These are phyloP conservation scores for Oncopodura yosiiana DNA, from an alignment of 1,140 invertebrate genomes.

Conservation along the genomic window DNA sequence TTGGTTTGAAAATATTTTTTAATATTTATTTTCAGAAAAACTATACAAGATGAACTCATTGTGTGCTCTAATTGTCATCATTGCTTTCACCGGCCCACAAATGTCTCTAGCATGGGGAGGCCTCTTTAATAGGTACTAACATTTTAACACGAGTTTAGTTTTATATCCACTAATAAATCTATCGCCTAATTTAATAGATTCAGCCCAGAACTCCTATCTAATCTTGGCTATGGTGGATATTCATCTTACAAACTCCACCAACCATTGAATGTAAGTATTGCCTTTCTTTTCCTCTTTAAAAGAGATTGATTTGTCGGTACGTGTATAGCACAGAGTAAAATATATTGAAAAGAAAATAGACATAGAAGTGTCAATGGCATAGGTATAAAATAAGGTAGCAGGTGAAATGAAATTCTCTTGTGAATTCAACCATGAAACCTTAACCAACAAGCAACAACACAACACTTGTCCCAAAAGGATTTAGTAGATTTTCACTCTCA, in stretches of 20 bases:
- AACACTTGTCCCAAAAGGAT: too few relatives aligned
- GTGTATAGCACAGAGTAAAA: too few relatives aligned
- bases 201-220: conserved; percentile 69
- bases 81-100: conserved; percentile 4
- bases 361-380: too few relatives aligned
- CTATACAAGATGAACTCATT: conserved; percentile 22
- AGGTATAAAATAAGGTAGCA: too few relatives aligned
- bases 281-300: not conserved
- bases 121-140: conserved; percentile 55
- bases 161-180: not conserved
- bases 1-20: not conserved
- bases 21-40: conserved; percentile 1
- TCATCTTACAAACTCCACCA: conserved; percentile 46
- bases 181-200: not conserved
- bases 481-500: too few relatives aligned
- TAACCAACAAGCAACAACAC: too few relatives aligned
- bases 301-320: too few relatives aligned
- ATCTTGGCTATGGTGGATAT: conserved; percentile 61
- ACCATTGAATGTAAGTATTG: conserved; percentile 46
- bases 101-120: conserved; percentile 53
- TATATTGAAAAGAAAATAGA: too few relatives aligned
- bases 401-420: too few relatives aligned
- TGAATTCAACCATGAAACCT: too few relatives aligned
- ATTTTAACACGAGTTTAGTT: not conserved
- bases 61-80: conserved; percentile 12